Evolutionary conservation across 2,888 invertebrate species (phyloP), one percentile per base, ranked within the genome.

Genomic region (Hofmannophila pseudospretella): DNA sequence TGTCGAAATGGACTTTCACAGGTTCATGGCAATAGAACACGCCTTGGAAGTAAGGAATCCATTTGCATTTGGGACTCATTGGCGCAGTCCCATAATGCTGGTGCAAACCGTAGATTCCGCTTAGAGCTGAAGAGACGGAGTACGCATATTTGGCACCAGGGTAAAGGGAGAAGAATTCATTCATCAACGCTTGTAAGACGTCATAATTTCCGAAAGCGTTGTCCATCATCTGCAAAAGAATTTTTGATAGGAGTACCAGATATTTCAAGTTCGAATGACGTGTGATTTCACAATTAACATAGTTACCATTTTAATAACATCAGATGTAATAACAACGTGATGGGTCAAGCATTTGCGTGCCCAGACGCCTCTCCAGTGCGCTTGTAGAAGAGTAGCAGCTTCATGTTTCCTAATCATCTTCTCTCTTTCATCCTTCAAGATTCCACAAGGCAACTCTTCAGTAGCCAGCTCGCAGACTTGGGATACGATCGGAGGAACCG

Each of bases 41-140:
- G 19, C 68, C 78, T 71, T 75, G 80, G 32, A 85, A 84, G 34
- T 66, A 79, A 0, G 86, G 84, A 1, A 86, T 56, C 85, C 85
- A 86, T 35, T 65, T 72, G 60, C 79, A 77, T 29, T 54, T 63
- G 0, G 70, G 38, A 1, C 72, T 64, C 0, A 74, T 44, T 0
- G 38, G 27, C 1, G 66, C 45, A 0, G 36, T 35, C 0, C 85
- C 84, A 9, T 25, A 47, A 30, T 72, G 57, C 25, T 79, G 78
- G 1, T 70, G 56, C 0, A 82, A 28, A 0, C 71, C 72, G 16
- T 62, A 64, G 0, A 59, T 51, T 2, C 84, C 82, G 11, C 64
- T 67, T 0, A 86, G 51, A 0, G 73, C 85, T 4, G 84, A 77
- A 0, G 79, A 60, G 0, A 82, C 60, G 0, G 85, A 82, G 35